Evolutionary conservation across 2,888 invertebrate species (phyloP), one percentile per base, ranked within the genome.

Genomic region (Cephalotes varians): DNA sequence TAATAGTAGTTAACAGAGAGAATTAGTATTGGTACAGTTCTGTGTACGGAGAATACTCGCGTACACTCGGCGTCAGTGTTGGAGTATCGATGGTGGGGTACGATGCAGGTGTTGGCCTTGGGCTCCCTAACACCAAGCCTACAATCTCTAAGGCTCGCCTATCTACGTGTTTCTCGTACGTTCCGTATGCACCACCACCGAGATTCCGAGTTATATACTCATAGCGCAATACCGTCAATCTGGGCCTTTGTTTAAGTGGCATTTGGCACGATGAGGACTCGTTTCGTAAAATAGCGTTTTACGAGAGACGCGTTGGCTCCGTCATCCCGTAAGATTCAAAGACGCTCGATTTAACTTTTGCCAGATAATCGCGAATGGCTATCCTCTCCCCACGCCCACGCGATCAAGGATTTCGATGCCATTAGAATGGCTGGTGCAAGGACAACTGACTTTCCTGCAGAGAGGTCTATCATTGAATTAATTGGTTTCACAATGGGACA

Each of bases 41-140:
- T 88, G 88, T 90, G 87, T 85, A 21, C 56, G 37, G 18, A 83
- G 85, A 85, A 88, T 85, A 83, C 44, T 31, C 72, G 67, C 74
- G 44, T 18, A 49, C 34, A 18, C 44, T 72, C 44, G 67, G 62
- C 54, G 81, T 79, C 71, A 58, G 82, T 82, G 81, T 81, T 60
- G 79, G 58, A 62, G 71, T 58, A 79, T 69, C 69, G 85, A 21
- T 89, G 86, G 91, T 92, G 91, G 93, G 93, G 92, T 86, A 87
- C 82, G 92, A 92, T 92, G 93, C 92, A 93, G 93, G 93, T 93
- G 93, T 93, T 93, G 92, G 93, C 93, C 93, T 93, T 93, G 93
- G 92, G 92, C 92, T 91, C 91, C 91, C 93, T 93, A 92, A 92
- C 93, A 93, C 91, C 91, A 86, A 91, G 91, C 91, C 90, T 91